phyloP scores from a whole-genome alignment of 2,113 vertebrate genomes.

The Tenebrosternarchus preto region DNA sequence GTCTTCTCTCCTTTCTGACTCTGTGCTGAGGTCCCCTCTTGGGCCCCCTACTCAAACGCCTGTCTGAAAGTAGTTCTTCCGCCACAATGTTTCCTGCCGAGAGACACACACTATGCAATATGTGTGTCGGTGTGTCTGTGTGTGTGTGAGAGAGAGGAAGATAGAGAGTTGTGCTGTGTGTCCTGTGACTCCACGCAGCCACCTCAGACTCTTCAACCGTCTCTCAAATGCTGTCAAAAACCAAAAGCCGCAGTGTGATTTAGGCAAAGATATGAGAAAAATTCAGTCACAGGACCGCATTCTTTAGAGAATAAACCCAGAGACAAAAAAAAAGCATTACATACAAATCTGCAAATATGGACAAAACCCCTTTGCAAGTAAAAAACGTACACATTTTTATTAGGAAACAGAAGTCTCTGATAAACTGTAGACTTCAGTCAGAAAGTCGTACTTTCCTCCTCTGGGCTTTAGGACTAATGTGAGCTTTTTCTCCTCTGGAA shows the following conservation, averaged over 20 bases:
- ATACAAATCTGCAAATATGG: not conserved
- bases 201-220: not conserved
- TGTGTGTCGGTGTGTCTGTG: constrained; percentile 4
- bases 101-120: constrained; percentile 5
- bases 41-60: constrained; percentile 58
- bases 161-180: constrained; percentile 27
- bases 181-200: constrained; percentile 28
- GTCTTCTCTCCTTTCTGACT: constrained; percentile 56
- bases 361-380: not conserved
- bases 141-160: not conserved
- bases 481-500: too few species aligned
- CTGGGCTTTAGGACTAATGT: too few species aligned
- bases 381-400: not conserved
- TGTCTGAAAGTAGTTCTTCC: constrained; percentile 60
- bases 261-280: constrained; percentile 31
- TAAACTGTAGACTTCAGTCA: not conserved
- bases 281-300: not conserved
- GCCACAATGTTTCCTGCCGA: not conserved
- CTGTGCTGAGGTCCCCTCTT: constrained; percentile 61
- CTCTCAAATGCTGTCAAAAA: constrained; percentile 1
- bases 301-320: not conserved
- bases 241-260: constrained; percentile 20
- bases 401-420: not conserved
- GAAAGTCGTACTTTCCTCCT: too few species aligned
- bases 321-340: not conserved